Conservation (phyloP, 1,140 invertebrate genomes). For the Zaprionus lachaisei region DNA sequence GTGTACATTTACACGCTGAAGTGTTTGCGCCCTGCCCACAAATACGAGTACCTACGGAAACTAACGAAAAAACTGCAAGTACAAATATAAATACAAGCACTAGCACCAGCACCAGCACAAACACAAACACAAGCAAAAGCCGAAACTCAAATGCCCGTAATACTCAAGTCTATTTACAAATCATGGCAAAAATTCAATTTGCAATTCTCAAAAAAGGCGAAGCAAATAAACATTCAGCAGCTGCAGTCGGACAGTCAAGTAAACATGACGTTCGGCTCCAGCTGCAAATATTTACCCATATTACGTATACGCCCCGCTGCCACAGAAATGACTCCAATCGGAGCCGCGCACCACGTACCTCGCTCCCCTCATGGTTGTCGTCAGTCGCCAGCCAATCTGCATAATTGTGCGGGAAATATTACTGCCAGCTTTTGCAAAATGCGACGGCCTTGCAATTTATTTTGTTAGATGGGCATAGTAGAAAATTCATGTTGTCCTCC, state of each 20-base stretch:
- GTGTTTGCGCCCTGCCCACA: constrained; percentile 62
- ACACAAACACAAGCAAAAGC: constrained; percentile 25
- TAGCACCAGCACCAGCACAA: constrained; percentile 15
- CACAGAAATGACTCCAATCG: background rate
- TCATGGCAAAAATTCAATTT: constrained; percentile 76
- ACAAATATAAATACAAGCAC: constrained; percentile 26
- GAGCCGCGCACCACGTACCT: no score
- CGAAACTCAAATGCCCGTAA: constrained; percentile 37
- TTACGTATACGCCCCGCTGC: constrained; percentile 46
- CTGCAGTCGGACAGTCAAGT: constrained; percentile 41
- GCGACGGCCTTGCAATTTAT: constrained; percentile 40
- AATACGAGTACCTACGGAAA: constrained; percentile 31
- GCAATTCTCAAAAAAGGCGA: constrained; percentile 44
- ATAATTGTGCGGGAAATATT: constrained; percentile 72
- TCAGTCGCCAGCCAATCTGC: constrained; percentile 61
- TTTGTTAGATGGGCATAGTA: constrained; percentile 26
- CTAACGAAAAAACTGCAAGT: constrained; percentile 35
- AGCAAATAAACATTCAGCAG: constrained; percentile 45
- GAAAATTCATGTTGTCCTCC: constrained; percentile 41
- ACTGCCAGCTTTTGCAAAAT: constrained; percentile 39
- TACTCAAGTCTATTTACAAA: constrained; percentile 74
- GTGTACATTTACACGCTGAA: constrained; percentile 69
- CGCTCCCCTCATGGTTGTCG: background rate
- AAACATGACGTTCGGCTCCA: constrained; percentile 55
- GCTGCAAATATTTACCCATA: constrained; percentile 70